phyloP scores from a whole-genome alignment of 2,797 vertebrate genomes.

The Euthynnus affinis region DNA sequence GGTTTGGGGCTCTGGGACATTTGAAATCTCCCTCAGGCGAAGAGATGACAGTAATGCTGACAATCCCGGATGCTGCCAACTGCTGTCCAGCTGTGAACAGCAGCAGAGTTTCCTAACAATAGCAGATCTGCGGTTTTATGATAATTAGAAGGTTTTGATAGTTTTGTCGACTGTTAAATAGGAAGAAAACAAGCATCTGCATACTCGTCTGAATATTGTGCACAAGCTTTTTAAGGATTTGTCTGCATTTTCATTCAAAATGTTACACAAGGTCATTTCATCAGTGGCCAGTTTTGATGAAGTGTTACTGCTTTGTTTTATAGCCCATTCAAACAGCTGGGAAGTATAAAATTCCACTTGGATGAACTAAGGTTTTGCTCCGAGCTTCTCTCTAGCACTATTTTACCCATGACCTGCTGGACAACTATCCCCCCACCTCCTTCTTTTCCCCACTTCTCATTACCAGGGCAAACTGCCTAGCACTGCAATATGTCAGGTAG shows the following conservation, averaged over 20 bases:
- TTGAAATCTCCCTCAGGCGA: slow-evolving; percentile 15
- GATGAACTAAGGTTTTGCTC: slow-evolving; percentile 36
- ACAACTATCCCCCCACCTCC: slow-evolving; percentile 26
- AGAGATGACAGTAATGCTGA: slow-evolving; percentile 15
- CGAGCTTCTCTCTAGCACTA: slow-evolving; percentile 30
- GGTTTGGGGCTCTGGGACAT: neutral
- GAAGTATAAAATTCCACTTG: slow-evolving; percentile 33
- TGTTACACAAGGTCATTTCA: slow-evolving; percentile 23
- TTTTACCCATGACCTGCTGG: slow-evolving; percentile 61
- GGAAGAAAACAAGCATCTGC: slow-evolving; percentile 15
- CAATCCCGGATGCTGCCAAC: neutral
- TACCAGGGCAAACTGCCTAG: slow-evolving; percentile 69
- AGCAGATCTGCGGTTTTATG: slow-evolving; percentile 33
- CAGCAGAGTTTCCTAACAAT: neutral
- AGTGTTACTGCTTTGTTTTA: slow-evolving; percentile 43
- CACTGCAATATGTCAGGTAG: slow-evolving; percentile 67
- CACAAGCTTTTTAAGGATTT: neutral
- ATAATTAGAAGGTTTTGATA: slow-evolving; percentile 79
- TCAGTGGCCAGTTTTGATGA: slow-evolving; percentile 25
- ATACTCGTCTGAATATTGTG: neutral
- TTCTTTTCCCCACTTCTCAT: slow-evolving; percentile 47
- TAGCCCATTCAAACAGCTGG: slow-evolving; percentile 51
- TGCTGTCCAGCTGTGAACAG: slow-evolving; percentile 26
- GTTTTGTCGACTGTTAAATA: slow-evolving; percentile 37
- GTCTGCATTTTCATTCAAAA: neutral